Conservation (phyloP, 1,140 invertebrate genomes). For the Brachionus asplanchnoidis region DNA sequence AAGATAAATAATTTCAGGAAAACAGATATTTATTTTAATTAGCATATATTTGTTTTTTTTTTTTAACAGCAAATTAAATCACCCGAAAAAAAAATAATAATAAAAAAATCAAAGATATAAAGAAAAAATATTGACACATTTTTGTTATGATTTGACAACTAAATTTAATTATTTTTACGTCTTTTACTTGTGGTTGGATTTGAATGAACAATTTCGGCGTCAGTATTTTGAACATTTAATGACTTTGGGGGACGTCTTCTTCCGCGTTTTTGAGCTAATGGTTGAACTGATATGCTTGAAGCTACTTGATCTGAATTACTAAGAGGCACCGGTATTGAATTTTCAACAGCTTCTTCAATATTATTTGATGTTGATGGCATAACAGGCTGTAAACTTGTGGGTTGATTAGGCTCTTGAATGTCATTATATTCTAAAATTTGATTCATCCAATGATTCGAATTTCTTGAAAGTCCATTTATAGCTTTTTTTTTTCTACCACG, state of each 20-base stretch:
- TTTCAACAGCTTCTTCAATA: neutral
- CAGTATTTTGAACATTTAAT: neutral
- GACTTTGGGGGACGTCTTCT: neutral
- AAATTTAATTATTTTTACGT: neutral
- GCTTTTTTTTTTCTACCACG: too few relatives aligned
- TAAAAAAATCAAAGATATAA: neutral
- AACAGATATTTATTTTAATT: too few relatives aligned
- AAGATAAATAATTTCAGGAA: too few relatives aligned
- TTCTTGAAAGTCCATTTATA: too few relatives aligned
- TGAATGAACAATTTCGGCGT: neutral
- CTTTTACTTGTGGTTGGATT: neutral
- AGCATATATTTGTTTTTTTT: neutral
- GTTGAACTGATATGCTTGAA: neutral
- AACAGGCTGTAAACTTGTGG: neutral
- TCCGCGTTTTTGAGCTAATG: neutral
- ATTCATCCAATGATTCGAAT: too few relatives aligned
- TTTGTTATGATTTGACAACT: constrained; percentile 1
- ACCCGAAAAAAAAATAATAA: neutral
- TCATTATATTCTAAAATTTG: neutral
- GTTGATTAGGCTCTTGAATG: neutral
- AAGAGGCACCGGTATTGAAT: neutral
- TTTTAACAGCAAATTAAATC: neutral
- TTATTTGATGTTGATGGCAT: constrained; percentile 6
- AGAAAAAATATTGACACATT: neutral
- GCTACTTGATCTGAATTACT: neutral